Evolutionary conservation across 2,888 invertebrate species (phyloP), one percentile per base, ranked within the genome.

Genomic region (Cerastoderma edule): DNA sequence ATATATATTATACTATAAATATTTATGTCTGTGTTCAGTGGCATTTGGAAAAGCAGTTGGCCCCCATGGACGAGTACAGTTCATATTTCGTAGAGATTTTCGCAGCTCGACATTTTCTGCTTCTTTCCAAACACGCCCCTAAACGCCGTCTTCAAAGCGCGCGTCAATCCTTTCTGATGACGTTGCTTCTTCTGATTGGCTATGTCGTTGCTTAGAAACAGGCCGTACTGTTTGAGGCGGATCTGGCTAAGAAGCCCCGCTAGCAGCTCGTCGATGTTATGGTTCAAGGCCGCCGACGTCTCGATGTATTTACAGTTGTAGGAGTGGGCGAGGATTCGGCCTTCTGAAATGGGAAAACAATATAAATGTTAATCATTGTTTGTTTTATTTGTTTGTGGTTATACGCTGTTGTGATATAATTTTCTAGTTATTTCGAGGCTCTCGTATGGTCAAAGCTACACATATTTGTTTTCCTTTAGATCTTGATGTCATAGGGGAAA

Each of bases 241-340:
- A 98, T 97, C 93, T 98, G 97, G 87, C 96, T 96, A 78, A 98
- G 94, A 69, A 97, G 96, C 0, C 98, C 98, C 28, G 98, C 97
- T 54, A 98, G 94, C 0, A 98, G 95, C 89, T 98, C 98, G 94
- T 98, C 98, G 35, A 98, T 97, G 92, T 98, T 97, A 94, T 98
- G 98, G 93, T 97, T 98, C 90, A 98, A 97, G 32, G 97, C 98
- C 28, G 98, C 98, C 0, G 98, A 98, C 33, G 98, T 96, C 93
- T 98, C 98, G 86, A 97, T 96, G 94, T 97, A 97, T 93, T 98
- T 98, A 67, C 97, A 96, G 83, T 96, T 95, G 93, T 96, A 76
- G 13, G 80, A 76, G 48, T 76, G 63, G 13, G 83, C 80, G 28
- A 80, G 66, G 2, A 70, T 56, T 48, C 72, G 60, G 3, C 80